phyloP scores from a whole-genome alignment of 2,797 vertebrate genomes.

The Holocentrus rufus region DNA sequence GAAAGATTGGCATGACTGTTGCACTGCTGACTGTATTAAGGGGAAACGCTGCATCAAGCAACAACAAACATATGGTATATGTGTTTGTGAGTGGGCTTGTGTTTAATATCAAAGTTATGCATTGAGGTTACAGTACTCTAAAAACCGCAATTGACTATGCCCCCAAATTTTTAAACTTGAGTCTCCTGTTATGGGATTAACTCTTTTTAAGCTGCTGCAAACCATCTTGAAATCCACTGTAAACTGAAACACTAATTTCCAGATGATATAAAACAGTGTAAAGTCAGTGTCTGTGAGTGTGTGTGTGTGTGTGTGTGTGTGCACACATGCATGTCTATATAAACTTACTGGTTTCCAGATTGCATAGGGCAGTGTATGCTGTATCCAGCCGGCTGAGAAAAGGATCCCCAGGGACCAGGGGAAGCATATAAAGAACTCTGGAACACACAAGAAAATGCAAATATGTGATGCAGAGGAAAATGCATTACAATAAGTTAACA shows the following conservation, averaged over 20 bases:
- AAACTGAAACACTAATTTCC: neutral
- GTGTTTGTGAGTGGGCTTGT: no score
- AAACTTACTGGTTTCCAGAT: slow-evolving; percentile 85
- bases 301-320: neutral
- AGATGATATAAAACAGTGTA: neutral
- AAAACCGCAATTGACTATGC: no score
- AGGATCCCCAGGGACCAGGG: slow-evolving; percentile 76
- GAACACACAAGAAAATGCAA: slow-evolving; percentile 52
- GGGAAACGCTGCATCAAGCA: no score
- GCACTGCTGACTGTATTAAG: no score
- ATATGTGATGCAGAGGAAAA: neutral
- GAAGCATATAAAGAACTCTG: slow-evolving; percentile 78
- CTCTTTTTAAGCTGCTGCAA: no score
- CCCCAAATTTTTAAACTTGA: no score
- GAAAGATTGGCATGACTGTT: no score
- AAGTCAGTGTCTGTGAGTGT: neutral
- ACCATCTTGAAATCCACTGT: neutral
- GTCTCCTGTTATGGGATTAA: no score
- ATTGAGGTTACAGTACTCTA: no score
- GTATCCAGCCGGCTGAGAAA: slow-evolving; percentile 77
- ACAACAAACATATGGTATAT: no score
- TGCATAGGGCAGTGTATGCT: slow-evolving; percentile 82
- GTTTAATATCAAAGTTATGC: no score
- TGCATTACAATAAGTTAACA: neutral
- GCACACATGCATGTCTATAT: neutral